Evolutionary conservation across 1,140 invertebrate genomes (phyloP).

Genomic region (Epicauta chinensis): DNA sequence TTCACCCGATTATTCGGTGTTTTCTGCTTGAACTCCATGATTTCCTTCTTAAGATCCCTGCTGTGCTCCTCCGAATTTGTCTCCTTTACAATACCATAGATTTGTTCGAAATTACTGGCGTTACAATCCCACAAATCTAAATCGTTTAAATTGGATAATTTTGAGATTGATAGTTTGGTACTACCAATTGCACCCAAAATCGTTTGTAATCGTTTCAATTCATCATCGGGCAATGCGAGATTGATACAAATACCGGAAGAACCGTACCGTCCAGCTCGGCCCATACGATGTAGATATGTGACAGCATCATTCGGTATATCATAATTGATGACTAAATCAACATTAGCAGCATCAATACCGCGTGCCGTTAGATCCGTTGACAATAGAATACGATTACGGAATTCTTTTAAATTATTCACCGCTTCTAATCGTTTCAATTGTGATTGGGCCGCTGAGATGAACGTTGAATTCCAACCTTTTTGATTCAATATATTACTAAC

Average conservation of each 20-base stretch:
- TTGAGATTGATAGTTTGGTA: constrained; percentile 45
- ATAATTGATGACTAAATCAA: constrained; percentile 91
- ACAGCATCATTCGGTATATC: constrained; percentile 76
- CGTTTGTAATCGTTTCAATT: constrained; percentile 51
- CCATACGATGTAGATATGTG: constrained; percentile 94
- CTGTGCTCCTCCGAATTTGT: background rate
- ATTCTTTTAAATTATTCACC: constrained; percentile 69
- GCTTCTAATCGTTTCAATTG: constrained; percentile 71
- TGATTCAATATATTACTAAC: constrained; percentile 62
- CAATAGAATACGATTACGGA: constrained; percentile 75
- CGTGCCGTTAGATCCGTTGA: constrained; percentile 85
- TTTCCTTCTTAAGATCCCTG: constrained; percentile 1
- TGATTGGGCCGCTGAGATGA: constrained; percentile 68
- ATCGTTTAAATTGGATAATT: constrained; percentile 40
- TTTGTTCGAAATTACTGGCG: constrained; percentile 1
- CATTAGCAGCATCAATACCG: constrained; percentile 86
- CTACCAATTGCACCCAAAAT: constrained; percentile 49
- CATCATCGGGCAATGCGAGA: constrained; percentile 54
- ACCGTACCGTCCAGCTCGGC: constrained; percentile 87
- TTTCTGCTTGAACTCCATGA: constrained; percentile 4
- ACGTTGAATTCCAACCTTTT: constrained; percentile 63
- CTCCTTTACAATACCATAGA: constrained; percentile 3
- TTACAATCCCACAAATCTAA: constrained; percentile 3
- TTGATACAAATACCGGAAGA: constrained; percentile 67
- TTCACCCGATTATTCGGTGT: background rate